Base-by-base conservation (phyloP, 2,888 invertebrate species). In the Coleophora deauratella region DNA sequence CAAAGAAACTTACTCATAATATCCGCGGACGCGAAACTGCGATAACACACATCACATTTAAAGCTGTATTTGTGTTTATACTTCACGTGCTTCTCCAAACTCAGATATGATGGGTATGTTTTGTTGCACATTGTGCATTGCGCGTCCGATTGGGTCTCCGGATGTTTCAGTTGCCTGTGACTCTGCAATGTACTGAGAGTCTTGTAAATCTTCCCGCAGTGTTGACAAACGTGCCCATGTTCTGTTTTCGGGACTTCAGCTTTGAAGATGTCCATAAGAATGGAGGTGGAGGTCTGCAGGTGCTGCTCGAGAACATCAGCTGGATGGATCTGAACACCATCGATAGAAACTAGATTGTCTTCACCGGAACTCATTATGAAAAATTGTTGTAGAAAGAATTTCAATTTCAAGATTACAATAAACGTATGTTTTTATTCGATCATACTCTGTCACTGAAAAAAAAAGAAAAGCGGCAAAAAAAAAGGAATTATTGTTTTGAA, bases 151-250 rank as follows among this genome's bases (percentile, higher is more conserved):
- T 61, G 48, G 21, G 60, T 54, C 27, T 59, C 49, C 2, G 76
- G 76, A 44, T 81, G 81, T 50, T 73, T 74, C 28, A 72, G 57
- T 31, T 58, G 54, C 37, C 55, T 48, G 49, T 84, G 82, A 40
- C 64, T 58, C 27, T 61, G 58, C 37, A 82, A 54, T 3, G 75
- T 73, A 28, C 43, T 63, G 8, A 39, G 37, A 1, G 66, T 66
- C 50, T 75, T 81, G 49, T 80, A 84, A 1, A 59, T 51, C 51
- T 76, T 81, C 1, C 68, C 63, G 52, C 82, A 85, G 33, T 59
- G 57, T 70, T 80, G 48, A 72, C 88, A 65, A 72, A 50, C 65
- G 76, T 64, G 88, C 57, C 54, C 57, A 13, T 39, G 43, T 8
- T 58, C 54, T 7, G 43, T 27, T n/a, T n/a, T n/a, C 9, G 12